Conservation (phyloP, 2,797 vertebrate species). For the Paguma larvata region DNA sequence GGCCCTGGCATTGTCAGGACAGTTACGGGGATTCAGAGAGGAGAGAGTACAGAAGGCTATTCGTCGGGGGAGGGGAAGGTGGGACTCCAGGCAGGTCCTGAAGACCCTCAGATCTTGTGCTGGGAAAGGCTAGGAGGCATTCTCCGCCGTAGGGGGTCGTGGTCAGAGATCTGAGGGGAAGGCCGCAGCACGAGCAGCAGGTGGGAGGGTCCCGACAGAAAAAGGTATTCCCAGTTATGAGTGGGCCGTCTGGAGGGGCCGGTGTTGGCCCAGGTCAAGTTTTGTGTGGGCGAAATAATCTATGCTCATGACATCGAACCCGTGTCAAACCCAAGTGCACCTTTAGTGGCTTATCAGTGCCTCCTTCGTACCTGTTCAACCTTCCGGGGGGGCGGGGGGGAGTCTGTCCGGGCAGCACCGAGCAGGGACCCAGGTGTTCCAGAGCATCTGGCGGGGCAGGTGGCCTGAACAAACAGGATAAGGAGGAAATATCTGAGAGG, state of each 20-base stretch:
- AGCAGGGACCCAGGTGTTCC: neutral
- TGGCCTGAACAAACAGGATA: neutral
- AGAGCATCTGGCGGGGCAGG: neutral
- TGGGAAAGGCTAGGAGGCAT: neutral
- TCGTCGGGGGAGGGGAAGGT: neutral
- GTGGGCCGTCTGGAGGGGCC: neutral
- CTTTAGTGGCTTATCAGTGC: neutral
- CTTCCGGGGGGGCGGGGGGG: neutral
- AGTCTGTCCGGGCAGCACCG: neutral
- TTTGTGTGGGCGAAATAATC: neutral
- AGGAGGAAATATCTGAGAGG: neutral
- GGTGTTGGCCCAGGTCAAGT: neutral
- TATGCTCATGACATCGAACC: neutral
- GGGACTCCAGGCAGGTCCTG: neutral
- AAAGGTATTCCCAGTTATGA: neutral
- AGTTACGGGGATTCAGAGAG: neutral
- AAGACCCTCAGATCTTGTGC: neutral
- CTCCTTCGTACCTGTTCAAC: neutral
- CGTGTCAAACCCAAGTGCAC: neutral
- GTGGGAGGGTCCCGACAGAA: neutral
- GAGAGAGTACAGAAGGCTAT: no score
- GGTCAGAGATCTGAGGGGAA: neutral
- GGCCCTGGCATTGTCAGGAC: rapidly evolving
- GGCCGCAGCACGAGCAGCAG: neutral
- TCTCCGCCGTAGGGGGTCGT: rapidly evolving